These are phyloP conservation scores for Periplaneta americana DNA, from an alignment of 1,140 invertebrate species.

Conservation along the genomic window DNA sequence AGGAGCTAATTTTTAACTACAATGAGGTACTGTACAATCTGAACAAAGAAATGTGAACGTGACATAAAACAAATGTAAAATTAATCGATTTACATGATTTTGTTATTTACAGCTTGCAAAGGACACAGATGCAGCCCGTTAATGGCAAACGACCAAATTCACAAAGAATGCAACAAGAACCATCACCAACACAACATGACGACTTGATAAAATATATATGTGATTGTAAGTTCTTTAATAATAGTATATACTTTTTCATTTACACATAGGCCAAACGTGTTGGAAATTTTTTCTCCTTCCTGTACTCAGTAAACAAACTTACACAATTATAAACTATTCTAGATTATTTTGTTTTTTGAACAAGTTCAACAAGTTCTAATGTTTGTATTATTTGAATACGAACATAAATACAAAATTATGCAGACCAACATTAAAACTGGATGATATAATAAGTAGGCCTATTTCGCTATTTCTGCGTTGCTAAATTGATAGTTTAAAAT, in stretches of 20 bases:
- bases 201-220: constrained; percentile 46
- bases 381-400: no score
- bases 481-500: neutral
- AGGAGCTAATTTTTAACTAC: neutral
- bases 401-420: no score
- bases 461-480: no score
- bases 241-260: constrained; percentile 13
- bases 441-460: no score
- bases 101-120: neutral
- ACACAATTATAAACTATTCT: no score
- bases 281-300: no score
- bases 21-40: neutral
- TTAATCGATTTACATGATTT: neutral
- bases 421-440: no score
- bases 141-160: constrained; percentile 41
- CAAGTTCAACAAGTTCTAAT: no score
- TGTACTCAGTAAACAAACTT: no score
- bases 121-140: constrained; percentile 20
- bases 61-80: neutral
- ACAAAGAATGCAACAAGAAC: constrained; percentile 30
- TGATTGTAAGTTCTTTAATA: constrained; percentile 37
- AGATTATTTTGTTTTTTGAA: no score
- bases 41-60: neutral
- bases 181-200: constrained; percentile 43
- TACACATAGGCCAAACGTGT: no score